Percentiles rank a stretch among this genome's conserved stretches.
Evolutionary conservation across 2,113 vertebrate species (phyloP).

Genomic region (Perca schrenkii): DNA sequence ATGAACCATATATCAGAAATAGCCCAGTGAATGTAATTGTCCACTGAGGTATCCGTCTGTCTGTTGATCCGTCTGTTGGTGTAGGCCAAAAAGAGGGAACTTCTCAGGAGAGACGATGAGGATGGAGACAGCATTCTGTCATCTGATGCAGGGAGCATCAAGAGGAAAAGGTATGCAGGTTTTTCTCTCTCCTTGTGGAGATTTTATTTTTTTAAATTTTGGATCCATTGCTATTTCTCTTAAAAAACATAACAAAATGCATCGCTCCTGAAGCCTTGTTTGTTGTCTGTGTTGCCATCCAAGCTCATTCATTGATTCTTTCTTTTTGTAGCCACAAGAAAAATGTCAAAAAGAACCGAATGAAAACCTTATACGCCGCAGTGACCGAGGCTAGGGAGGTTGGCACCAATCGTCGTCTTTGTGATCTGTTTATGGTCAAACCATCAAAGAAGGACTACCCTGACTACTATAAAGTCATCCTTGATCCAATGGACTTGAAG

Average conservation of each 20-base stretch:
- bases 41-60: neutral
- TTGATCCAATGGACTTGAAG: constrained; percentile 98
- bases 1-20: neutral
- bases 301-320: neutral
- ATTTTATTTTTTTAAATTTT: neutral
- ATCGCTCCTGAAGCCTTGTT: neutral
- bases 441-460: constrained; percentile 99
- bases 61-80: constrained; percentile 51
- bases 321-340: constrained; percentile 89
- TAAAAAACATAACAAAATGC: neutral
- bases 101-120: constrained; percentile 93
- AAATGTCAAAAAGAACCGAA: constrained; percentile 93
- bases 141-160: constrained; percentile 92
- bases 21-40: neutral
- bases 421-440: constrained; percentile 97
- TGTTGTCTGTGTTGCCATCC: neutral
- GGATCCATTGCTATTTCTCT: neutral
- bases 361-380: constrained; percentile 93
- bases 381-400: constrained; percentile 92
- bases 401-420: constrained; percentile 90
- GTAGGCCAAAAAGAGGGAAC: constrained; percentile 93
- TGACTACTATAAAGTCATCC: constrained; percentile 98
- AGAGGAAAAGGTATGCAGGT: constrained; percentile 91
- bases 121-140: constrained; percentile 97
- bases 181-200: neutral